These are phyloP conservation scores for Pangasianodon gigas DNA, from an alignment of 2,113 vertebrate species.

Conservation along the genomic window DNA sequence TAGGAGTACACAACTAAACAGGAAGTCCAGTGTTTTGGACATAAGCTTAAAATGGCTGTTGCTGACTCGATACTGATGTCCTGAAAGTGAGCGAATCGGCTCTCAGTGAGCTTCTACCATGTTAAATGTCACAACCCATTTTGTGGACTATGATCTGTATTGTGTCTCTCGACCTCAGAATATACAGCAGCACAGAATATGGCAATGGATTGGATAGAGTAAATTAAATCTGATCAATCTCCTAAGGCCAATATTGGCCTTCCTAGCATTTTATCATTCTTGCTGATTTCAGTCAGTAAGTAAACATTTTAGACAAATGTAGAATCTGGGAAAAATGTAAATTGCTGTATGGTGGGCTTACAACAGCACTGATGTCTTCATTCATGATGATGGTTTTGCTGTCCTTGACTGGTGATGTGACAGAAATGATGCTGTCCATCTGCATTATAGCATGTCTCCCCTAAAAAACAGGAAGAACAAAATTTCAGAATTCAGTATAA, in stretches of 20 bases:
- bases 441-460: conserved; percentile 78
- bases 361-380: conserved; percentile 68
- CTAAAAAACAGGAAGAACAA: conserved; percentile 64
- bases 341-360: conserved; percentile 64
- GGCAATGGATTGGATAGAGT: neutral
- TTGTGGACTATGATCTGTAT: neutral
- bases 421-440: conserved; percentile 72
- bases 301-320: neutral
- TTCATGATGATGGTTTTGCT: conserved; percentile 74
- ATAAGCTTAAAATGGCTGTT: neutral
- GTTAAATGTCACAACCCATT: neutral
- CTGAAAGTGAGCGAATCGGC: neutral
- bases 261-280: neutral
- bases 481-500: neutral
- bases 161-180: neutral
- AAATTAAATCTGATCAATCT: neutral
- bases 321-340: neutral
- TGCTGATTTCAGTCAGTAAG: neutral
- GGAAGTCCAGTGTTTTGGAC: neutral
- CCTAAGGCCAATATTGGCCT: neutral
- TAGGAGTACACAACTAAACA: neutral
- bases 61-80: neutral
- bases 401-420: conserved; percentile 73
- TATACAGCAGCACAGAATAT: neutral
- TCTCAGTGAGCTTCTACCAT: neutral